These are phyloP conservation scores for Axis porcinus DNA, from an alignment of 2,113 vertebrate species.

Conservation along the genomic window DNA sequence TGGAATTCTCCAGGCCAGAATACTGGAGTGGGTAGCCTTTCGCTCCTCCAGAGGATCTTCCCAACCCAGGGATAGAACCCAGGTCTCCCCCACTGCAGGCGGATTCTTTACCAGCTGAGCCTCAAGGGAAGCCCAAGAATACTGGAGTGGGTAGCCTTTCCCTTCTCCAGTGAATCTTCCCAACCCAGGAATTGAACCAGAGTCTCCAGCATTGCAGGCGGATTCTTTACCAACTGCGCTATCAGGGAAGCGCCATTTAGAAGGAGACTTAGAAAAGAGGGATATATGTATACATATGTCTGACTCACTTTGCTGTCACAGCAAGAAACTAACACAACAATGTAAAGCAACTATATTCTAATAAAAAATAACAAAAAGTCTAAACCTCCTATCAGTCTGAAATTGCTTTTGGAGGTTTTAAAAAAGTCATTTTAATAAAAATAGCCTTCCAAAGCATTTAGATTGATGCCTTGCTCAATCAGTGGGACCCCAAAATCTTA, in stretches of 20 bases:
- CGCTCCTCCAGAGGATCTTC: background rate
- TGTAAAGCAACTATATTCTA: background rate
- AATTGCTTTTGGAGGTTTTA: background rate
- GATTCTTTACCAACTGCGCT: background rate
- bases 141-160: background rate
- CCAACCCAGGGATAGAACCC: background rate
- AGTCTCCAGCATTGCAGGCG: background rate
- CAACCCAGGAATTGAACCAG: background rate
- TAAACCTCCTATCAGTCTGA: background rate
- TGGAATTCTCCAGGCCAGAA: background rate
- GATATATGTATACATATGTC: background rate
- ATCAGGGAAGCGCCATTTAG: background rate
- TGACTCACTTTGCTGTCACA: background rate
- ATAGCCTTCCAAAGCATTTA: background rate
- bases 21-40: background rate
- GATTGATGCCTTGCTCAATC: background rate
- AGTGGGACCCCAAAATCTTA: background rate
- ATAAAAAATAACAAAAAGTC: background rate
- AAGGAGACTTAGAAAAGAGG: background rate
- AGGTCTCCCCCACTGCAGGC: background rate
- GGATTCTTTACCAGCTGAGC: background rate
- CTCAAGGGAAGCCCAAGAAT: background rate
- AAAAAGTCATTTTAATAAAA: conserved; percentile 16
- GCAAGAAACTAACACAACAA: background rate
- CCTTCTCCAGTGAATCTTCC: background rate